Conservation (phyloP, 2,888 invertebrate genomes). For the Drosophila emarginata region DNA sequence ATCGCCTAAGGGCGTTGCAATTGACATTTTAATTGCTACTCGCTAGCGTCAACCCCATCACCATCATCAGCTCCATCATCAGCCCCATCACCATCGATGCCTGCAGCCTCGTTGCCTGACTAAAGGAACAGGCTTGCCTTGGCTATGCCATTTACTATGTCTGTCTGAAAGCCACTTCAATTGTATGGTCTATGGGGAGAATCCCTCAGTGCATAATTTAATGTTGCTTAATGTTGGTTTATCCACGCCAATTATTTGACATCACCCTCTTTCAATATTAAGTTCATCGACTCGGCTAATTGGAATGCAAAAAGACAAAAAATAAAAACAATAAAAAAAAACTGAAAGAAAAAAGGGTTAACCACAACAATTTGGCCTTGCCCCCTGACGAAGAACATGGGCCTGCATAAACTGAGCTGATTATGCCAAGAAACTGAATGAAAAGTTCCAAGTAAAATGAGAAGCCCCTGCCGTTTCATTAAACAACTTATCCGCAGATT, state of each 20-base stretch:
- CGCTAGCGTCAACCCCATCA: conserved; percentile 20
- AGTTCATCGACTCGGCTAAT: conserved; percentile 52
- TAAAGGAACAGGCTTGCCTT: background rate
- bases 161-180: conserved; percentile 30
- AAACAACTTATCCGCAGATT: conserved; percentile 34
- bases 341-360: background rate
- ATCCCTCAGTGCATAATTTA: conserved; percentile 53
- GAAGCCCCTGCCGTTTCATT: conserved; percentile 35
- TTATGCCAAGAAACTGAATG: conserved; percentile 51
- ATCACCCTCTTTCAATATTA: conserved; percentile 28
- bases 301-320: conserved; percentile 23
- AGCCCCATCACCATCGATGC: conserved; percentile 6
- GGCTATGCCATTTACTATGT: conserved; percentile 1
- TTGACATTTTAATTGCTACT: conserved; percentile 64
- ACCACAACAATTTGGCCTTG: background rate
- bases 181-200: conserved; percentile 12
- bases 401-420: conserved; percentile 56
- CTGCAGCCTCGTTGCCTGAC: conserved; percentile 20
- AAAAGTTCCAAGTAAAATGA: background rate
- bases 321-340: too few relatives aligned
- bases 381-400: conserved; percentile 35
- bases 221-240: conserved; percentile 50
- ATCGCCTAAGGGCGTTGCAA: conserved; percentile 42
- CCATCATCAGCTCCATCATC: background rate
- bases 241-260: conserved; percentile 48